Evolutionary conservation across 1,140 invertebrate species (phyloP).

Genomic region (Drosophila littoralis): DNA sequence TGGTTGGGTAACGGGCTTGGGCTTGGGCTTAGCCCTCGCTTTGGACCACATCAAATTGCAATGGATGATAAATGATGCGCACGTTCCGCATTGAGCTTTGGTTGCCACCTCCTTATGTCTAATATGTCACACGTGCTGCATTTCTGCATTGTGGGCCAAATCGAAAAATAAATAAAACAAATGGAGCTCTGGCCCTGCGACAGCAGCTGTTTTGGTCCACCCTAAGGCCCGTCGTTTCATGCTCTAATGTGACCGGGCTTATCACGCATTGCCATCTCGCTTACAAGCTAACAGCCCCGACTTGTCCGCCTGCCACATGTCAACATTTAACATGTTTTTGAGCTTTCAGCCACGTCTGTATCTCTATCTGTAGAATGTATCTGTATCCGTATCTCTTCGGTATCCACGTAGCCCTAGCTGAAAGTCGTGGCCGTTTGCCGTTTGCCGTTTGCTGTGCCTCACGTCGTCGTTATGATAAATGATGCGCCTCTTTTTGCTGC

Average conservation of each 20-base stretch:
- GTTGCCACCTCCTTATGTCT: slow-evolving; percentile 53
- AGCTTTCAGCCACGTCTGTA: slow-evolving; percentile 55
- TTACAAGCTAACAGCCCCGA: slow-evolving; percentile 58
- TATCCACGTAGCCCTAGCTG: slow-evolving; percentile 13
- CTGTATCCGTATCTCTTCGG: slow-evolving; percentile 29
- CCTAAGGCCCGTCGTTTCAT: neutral
- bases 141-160: slow-evolving; percentile 61
- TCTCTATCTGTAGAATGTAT: slow-evolving; percentile 20
- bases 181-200: slow-evolving; percentile 51
- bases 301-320: slow-evolving; percentile 69
- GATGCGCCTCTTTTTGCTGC: slow-evolving; percentile 57
- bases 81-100: slow-evolving; percentile 18
- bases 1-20: neutral
- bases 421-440: slow-evolving; percentile 30
- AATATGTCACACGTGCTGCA: slow-evolving; percentile 74
- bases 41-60: slow-evolving; percentile 65
- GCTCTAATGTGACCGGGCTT: slow-evolving; percentile 36
- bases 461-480: slow-evolving; percentile 80
- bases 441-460: slow-evolving; percentile 53
- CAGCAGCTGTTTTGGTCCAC: slow-evolving; percentile 21
- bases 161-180: slow-evolving; percentile 83
- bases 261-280: slow-evolving; percentile 70
- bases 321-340: slow-evolving; percentile 80
- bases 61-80: slow-evolving; percentile 77
- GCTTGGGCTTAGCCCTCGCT: neutral